These are phyloP conservation scores for Tribolium madens DNA, from an alignment of 1,140 invertebrate genomes.

Conservation along the genomic window DNA sequence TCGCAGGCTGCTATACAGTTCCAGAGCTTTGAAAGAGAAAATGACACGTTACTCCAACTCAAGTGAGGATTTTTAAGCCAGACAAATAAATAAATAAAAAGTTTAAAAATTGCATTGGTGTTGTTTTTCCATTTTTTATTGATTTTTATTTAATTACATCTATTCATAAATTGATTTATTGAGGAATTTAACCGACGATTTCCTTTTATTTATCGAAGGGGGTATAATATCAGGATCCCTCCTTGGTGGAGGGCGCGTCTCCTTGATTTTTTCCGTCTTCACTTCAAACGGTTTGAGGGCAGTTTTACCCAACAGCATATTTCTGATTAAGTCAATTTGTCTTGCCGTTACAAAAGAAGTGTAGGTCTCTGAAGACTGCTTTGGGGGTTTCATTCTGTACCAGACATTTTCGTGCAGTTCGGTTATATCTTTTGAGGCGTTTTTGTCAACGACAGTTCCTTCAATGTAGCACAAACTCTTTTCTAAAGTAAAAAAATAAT, in stretches of 20 bases:
- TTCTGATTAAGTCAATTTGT: slow-evolving; percentile 24
- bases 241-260: no score
- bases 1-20: neutral
- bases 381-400: slow-evolving; percentile 34
- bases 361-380: neutral
- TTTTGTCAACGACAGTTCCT: slow-evolving; percentile 22
- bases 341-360: slow-evolving; percentile 4
- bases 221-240: neutral
- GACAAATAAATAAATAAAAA: no score
- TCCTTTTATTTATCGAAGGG: neutral
- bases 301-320: neutral
- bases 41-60: neutral
- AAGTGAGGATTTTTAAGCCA: neutral
- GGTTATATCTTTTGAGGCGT: neutral
- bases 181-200: slow-evolving; percentile 24
- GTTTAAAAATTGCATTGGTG: no score
- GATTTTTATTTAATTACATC: neutral
- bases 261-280: neutral
- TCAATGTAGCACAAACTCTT: slow-evolving; percentile 43
- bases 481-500: neutral
- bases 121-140: no score
- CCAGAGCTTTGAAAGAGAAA: neutral
- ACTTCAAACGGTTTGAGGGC: neutral
- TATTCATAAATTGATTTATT: neutral
- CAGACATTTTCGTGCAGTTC: slow-evolving; percentile 42